A percentile compares a stretch with the other conserved stretches of the same genome.
phyloP scores from a whole-genome alignment of 2,888 invertebrate species.

The Teinopalpus imperialis region DNA sequence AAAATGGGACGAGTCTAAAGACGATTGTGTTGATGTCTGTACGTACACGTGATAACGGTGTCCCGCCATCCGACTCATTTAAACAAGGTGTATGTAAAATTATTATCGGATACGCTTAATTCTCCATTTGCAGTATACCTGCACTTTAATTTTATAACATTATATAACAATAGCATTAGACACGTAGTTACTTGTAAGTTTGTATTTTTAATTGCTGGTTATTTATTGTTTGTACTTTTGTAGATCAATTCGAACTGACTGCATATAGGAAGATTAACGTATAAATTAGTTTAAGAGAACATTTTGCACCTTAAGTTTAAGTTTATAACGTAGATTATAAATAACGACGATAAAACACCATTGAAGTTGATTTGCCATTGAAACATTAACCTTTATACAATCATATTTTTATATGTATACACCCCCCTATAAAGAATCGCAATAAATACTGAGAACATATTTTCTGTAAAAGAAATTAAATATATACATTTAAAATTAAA shows the following conservation, averaged over 20 bases:
- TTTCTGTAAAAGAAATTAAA: slow-evolving; percentile 8
- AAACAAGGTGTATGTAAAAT: slow-evolving; percentile 26
- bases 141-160: slow-evolving; percentile 66
- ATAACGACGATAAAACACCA: slow-evolving; percentile 11
- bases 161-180: slow-evolving; percentile 65
- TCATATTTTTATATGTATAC: slow-evolving; percentile 26
- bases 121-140: slow-evolving; percentile 71
- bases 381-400: slow-evolving; percentile 31
- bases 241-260: slow-evolving; percentile 75
- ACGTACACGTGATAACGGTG: slow-evolving; percentile 1
- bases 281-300: slow-evolving; percentile 64
- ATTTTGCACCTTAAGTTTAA: slow-evolving; percentile 65
- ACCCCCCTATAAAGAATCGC: slow-evolving; percentile 27
- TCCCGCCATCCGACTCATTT: slow-evolving; percentile 11
- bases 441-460: slow-evolving; percentile 11
- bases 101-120: slow-evolving; percentile 67
- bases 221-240: slow-evolving; percentile 69
- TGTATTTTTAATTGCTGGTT: slow-evolving; percentile 59
- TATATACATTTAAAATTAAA: too few relatives aligned
- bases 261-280: slow-evolving; percentile 72
- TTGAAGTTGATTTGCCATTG: slow-evolving; percentile 16
- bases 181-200: slow-evolving; percentile 58
- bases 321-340: slow-evolving; percentile 42
- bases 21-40: slow-evolving; percentile 7
- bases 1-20: too few relatives aligned